Conservation (phyloP, 2,797 vertebrate genomes). For the Sebastes ruberrimus region DNA sequence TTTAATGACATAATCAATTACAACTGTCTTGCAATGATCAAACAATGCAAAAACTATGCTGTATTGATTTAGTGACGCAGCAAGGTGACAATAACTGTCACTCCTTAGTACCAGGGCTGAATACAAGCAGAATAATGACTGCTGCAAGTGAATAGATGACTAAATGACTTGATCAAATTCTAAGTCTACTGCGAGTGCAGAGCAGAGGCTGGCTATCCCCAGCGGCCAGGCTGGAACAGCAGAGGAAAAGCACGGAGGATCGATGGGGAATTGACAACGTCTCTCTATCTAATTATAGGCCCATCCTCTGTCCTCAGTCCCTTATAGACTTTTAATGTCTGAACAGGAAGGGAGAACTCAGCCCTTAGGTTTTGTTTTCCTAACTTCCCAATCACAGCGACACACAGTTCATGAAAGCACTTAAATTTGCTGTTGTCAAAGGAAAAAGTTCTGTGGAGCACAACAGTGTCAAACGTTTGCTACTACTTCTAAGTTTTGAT, state of each 20-base stretch:
- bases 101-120: neutral
- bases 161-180: conserved; percentile 43
- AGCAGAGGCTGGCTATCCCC: conserved; percentile 18
- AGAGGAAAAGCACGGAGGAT: conserved; percentile 49
- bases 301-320: conserved; percentile 26
- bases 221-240: conserved; percentile 15
- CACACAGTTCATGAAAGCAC: neutral
- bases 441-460: neutral
- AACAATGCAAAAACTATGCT: neutral
- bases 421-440: neutral
- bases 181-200: conserved; percentile 12
- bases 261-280: conserved; percentile 58
- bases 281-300: conserved; percentile 57
- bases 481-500: neutral
- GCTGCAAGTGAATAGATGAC: neutral
- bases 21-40: neutral
- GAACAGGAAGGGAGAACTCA: neutral
- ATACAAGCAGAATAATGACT: conserved; percentile 36
- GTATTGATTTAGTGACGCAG: neutral
- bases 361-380: conserved; percentile 14
- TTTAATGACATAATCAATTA: rapidly evolving
- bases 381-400: neutral
- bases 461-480: neutral
- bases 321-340: conserved; percentile 21
- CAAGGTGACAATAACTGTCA: neutral